Percentiles rank a stretch among this genome's conserved stretches.
These are phyloP conservation scores for Scaptomyza tumidula DNA, from an alignment of 2,888 invertebrate species.

Conservation along the genomic window DNA sequence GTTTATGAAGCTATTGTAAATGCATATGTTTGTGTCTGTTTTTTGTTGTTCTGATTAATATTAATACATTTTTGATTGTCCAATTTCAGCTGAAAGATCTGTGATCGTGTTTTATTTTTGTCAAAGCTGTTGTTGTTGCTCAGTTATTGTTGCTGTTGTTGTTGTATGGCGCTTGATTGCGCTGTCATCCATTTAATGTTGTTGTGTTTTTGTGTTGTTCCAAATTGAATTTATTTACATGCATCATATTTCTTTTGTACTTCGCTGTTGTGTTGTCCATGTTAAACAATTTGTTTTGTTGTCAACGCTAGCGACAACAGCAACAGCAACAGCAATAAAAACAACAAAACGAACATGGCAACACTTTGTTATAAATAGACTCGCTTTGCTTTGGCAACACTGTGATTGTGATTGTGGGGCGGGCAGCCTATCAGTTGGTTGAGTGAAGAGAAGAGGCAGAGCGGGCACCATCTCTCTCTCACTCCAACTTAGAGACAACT, in stretches of 20 bases:
- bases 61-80: conserved; percentile 62
- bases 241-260: conserved; percentile 75
- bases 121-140: conserved; percentile 9
- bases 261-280: conserved; percentile 56
- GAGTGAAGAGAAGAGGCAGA: not conserved
- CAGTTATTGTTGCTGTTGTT: conserved; percentile 12
- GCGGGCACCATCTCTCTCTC: not conserved
- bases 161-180: conserved; percentile 50
- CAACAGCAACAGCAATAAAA: conserved; percentile 30
- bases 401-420: not conserved
- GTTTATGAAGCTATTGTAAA: not conserved
- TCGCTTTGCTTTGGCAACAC: conserved; percentile 38
- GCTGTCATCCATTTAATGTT: conserved; percentile 28
- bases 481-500: conserved; percentile 6
- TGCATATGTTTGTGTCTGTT: not conserved
- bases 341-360: conserved; percentile 50
- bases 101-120: conserved; percentile 42
- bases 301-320: conserved; percentile 66
- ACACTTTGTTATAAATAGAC: conserved; percentile 62
- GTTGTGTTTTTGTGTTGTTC: conserved; percentile 40
- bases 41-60: conserved; percentile 36
- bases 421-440: conserved; percentile 21
- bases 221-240: conserved; percentile 78
- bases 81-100: conserved; percentile 52
- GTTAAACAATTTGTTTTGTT: conserved; percentile 78